Base-by-base conservation (phyloP, 1,140 invertebrate genomes). In the Palaemon carinicauda region DNA sequence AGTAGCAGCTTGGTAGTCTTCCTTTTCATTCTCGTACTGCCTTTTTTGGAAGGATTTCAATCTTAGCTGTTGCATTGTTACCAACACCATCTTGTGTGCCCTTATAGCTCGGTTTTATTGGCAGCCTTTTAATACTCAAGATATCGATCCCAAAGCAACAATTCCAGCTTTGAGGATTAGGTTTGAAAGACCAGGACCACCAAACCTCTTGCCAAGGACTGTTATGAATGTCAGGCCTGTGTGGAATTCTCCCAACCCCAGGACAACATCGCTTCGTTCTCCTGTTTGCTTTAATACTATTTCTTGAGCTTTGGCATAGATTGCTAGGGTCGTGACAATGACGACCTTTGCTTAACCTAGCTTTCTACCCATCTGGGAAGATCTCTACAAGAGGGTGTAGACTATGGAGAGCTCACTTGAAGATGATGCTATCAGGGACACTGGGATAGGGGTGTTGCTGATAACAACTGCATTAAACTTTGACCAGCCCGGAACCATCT, bases 41-140 rank as follows among this genome's bases (percentile, higher is more conserved):
- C 77, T 51, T 51, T 79, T 51, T 5, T 54, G 21, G 41, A 79
- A 79, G 77, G 14, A 4, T 24, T 79, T 50, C 5, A 79, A 4
- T 79, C 41, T 79, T 24, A 79, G 77, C 5, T n/a, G 77, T 33
- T 79, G 77, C 14, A 79, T 14, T 9, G 77, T 51, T 79, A 51
- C 77, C 77, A 79, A 51, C 4, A 79, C 14, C 50, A 79, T 50
- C 41, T 79, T 79, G 77, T 79, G 77, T 79, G 77, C 77, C 41
- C 77, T 21, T 51, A 79, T 79, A 51, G 50, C 77, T n/a, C n/a
- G n/a, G 14, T 33, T 79, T 15, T 79, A 51, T 51, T 51, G 77
- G 21, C 77, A 9, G 41, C 41, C 77, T 79, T 51, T 21, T 29
- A 79, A 9, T 24, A 50, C 77, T 21, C n/a, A n/a, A n/a, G 41